phyloP scores from a whole-genome alignment of 2,113 vertebrate genomes.

The Sinosuthora webbiana region DNA sequence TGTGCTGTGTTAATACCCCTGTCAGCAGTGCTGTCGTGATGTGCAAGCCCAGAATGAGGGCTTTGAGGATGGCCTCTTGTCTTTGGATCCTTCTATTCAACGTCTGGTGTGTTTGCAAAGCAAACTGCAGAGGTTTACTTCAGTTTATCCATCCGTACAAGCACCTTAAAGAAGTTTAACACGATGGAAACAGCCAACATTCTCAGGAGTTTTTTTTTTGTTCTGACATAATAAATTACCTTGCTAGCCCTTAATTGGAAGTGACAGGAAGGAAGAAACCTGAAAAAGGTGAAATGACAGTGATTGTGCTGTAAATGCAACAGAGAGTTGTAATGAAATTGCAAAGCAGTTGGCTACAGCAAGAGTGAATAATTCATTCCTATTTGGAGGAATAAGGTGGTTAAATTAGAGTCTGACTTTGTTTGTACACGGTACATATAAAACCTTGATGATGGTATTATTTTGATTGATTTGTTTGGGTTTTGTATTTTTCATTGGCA shows the following conservation, averaged over 20 bases:
- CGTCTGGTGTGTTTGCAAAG: not conserved
- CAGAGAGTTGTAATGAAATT: not conserved
- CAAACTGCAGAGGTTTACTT: not conserved
- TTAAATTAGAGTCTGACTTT: not conserved
- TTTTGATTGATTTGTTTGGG: not conserved
- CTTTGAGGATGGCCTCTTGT: not conserved
- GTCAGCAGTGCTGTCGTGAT: not conserved
- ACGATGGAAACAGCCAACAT: not conserved
- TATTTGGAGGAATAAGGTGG: not conserved
- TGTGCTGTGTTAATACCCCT: not conserved
- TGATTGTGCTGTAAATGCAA: not conserved
- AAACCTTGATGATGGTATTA: not conserved
- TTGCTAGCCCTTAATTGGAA: not conserved
- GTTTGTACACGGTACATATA: not conserved
- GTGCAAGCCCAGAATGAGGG: not conserved
- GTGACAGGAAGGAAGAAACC: not conserved
- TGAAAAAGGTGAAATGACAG: not conserved
- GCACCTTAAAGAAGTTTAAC: not conserved
- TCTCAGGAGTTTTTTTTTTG: not conserved
- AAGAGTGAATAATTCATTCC: not conserved
- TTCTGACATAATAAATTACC: not conserved
- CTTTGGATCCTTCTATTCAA: not conserved
- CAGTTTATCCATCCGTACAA: not conserved
- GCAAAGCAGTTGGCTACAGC: not conserved
- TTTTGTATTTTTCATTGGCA: not conserved